Conservation (phyloP, 2,113 vertebrate species). For the Phylloscopus trochiloides region DNA sequence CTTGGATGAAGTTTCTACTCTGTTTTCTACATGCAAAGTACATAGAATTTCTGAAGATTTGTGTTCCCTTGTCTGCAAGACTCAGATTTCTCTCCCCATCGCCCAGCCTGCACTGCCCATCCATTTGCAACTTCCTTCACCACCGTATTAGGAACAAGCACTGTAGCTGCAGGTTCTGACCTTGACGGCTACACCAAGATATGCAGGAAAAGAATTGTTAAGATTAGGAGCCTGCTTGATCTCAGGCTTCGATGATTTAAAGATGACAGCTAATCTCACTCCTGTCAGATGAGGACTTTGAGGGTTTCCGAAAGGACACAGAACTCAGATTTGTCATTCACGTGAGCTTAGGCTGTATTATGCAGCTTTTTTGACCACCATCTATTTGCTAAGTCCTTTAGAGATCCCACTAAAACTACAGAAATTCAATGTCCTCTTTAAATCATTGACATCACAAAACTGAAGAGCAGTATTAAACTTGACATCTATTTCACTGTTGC, state of each 20-base stretch:
- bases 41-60: background rate
- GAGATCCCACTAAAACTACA: background rate
- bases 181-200: background rate
- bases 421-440: background rate
- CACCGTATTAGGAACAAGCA: background rate
- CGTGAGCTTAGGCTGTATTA: conserved; percentile 60
- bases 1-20: background rate
- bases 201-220: conserved; percentile 36
- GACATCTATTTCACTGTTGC: background rate
- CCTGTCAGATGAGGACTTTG: conserved; percentile 38
- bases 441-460: conserved; percentile 33
- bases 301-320: conserved; percentile 39
- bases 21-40: background rate
- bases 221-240: conserved; percentile 44
- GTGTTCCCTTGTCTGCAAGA: background rate
- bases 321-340: conserved; percentile 46
- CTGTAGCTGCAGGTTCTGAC: background rate
- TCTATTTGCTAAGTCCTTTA: conserved; percentile 16
- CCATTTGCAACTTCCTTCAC: background rate
- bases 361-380: conserved; percentile 19
- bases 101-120: background rate
- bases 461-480: background rate
- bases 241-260: conserved; percentile 59
- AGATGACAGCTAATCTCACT: conserved; percentile 54
- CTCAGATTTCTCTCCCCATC: background rate